These are phyloP conservation scores for Syngnathoides biaculeatus DNA, from an alignment of 2,113 vertebrate species.

Conservation along the genomic window DNA sequence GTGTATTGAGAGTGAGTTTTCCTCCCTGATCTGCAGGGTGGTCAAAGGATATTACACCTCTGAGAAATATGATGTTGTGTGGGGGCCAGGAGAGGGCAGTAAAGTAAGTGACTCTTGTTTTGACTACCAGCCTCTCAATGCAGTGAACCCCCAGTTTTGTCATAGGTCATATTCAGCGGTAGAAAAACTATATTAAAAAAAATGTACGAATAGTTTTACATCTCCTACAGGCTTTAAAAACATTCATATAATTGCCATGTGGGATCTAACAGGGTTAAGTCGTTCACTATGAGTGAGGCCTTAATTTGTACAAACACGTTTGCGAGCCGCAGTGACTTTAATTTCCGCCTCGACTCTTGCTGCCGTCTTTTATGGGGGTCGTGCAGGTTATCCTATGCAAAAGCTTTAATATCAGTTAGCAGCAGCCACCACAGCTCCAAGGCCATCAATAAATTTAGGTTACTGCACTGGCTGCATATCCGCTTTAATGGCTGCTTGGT, in stretches of 20 bases:
- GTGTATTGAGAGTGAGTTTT: too few species aligned
- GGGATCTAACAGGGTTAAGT: not conserved
- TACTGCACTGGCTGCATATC: not conserved
- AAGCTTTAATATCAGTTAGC: conserved; percentile 2
- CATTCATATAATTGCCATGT: not conserved
- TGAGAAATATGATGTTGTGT: too few species aligned
- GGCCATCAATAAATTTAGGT: not conserved
- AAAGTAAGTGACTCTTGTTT: not conserved
- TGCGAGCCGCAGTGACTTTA: not conserved
- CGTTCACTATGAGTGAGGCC: not conserved
- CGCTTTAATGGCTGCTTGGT: conserved; percentile 11
- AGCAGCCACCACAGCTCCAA: not conserved
- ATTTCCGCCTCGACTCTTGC: not conserved
- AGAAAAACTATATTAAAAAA: not conserved
- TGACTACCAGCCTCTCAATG: not conserved
- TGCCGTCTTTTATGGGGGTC: not conserved
- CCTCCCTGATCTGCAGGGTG: too few species aligned
- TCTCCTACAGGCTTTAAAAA: not conserved
- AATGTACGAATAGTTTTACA: not conserved
- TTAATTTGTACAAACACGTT: not conserved
- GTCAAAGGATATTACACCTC: too few species aligned
- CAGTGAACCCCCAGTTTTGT: not conserved
- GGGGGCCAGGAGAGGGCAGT: too few species aligned
- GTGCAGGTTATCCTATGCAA: conserved; percentile 1
- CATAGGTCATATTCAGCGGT: too few species aligned